Evolutionary conservation across 2,888 invertebrate genomes (phyloP), one percentile per base, ranked within the genome.

Genomic region (Sabellastarte sp.): DNA sequence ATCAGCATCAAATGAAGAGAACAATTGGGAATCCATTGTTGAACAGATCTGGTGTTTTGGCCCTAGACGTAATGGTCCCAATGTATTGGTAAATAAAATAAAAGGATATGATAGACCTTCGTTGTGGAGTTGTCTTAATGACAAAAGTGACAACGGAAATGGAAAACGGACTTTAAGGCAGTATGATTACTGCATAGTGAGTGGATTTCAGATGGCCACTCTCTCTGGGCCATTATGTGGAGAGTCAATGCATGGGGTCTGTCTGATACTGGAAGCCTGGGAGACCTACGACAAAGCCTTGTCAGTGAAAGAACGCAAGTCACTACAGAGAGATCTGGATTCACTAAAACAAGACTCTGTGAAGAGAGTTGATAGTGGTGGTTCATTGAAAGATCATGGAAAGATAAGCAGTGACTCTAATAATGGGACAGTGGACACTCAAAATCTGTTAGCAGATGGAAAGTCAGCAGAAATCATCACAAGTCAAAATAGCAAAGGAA

Each of bases 181-280:
- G 15, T 84, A 82, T 80, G 93, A 92, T 76, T 90, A 90, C 79
- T 76, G 79, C 64, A 73, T 84, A 63, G 66, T 82, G 3, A 77
- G 74, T 69, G 84, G 84, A 3, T 84, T 85, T 68, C 82, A 84
- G 70, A 84, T 94, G 83, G 92, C 93, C 3, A 89, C 93, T 31
- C 84, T 91, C 61, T 89, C 93, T 52, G 99, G 99, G 0, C 98
- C 98, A 0, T 83, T 99, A 55, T 99, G 98, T 84, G 95, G 96
- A 76, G 99, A 99, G 80, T 95, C 96, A 1, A 90, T 99, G 90
- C 91, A 91, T 86, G 97, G 97, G 1, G 94, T 97, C 0, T 79
- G 78, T 65, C 95, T 97, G 85, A 87, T 92, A 61, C 88, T 98
- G 1, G 91, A 93, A 75, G 90, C 92, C 72, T 97, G 95, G 92